Percentiles rank a stretch among this genome's conserved stretches.
These are phyloP conservation scores for Dendrocincla fuliginosa DNA, from an alignment of 2,797 vertebrate species.

Conservation along the genomic window DNA sequence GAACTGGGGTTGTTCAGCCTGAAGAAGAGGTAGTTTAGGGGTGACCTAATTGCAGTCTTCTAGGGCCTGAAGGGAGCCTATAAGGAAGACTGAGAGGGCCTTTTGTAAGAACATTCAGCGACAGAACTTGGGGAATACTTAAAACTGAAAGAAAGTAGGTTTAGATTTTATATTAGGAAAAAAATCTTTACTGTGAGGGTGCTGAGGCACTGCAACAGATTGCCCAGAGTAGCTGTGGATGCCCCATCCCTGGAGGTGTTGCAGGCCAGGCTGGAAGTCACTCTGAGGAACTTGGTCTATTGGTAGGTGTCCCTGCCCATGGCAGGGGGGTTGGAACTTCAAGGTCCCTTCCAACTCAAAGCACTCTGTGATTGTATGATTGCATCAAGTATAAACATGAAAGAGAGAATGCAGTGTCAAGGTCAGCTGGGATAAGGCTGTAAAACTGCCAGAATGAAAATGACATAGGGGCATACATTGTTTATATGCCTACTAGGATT, in stretches of 20 bases:
- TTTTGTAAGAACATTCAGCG: background rate
- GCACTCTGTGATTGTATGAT: background rate
- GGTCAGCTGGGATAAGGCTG: background rate
- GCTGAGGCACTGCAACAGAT: background rate
- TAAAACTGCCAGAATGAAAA: background rate
- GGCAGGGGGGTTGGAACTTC: background rate
- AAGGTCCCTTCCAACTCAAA: background rate
- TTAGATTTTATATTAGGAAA: background rate
- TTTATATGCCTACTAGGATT: background rate
- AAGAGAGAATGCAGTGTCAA: background rate
- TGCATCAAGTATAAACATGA: background rate
- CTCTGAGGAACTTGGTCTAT: background rate
- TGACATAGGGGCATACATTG: background rate
- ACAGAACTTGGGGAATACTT: background rate
- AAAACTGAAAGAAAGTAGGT: background rate
- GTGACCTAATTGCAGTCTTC: fast-evolving
- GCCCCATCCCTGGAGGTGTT: background rate
- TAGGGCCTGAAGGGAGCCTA: background rate
- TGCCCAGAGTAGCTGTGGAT: background rate
- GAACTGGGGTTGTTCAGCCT: background rate
- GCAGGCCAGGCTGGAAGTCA: background rate
- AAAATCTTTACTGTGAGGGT: background rate
- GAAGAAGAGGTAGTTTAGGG: background rate
- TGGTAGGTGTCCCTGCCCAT: background rate
- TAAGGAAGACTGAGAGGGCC: background rate